These are phyloP conservation scores for Eospalax fontanierii DNA, from an alignment of 2,797 vertebrate species.

Conservation along the genomic window DNA sequence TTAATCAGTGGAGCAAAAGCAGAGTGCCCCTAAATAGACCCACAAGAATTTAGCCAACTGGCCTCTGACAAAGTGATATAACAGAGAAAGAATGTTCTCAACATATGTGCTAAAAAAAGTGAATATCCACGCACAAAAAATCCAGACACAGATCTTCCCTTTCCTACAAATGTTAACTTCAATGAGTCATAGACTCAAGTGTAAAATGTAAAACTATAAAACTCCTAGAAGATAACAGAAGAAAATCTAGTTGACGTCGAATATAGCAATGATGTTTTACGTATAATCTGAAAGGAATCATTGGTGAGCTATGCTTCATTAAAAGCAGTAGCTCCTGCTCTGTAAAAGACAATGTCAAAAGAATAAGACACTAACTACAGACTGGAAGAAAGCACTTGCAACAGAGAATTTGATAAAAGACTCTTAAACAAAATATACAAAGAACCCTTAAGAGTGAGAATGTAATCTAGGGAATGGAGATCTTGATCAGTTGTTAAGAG, in stretches of 20 bases:
- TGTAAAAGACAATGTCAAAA: neutral
- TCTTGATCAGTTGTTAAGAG: no score
- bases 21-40: neutral
- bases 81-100: neutral
- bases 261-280: neutral
- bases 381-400: conserved; percentile 9
- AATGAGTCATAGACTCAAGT: neutral
- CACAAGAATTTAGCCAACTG: neutral
- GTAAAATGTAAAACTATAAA: neutral
- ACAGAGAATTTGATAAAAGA: neutral
- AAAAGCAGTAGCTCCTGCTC: neutral
- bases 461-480: neutral
- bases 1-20: neutral
- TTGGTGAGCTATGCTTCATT: neutral
- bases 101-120: neutral
- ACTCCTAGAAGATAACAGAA: neutral
- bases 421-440: neutral
- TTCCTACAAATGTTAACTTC: neutral
- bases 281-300: neutral
- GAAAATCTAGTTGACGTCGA: neutral
- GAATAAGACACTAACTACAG: neutral
- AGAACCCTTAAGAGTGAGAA: conserved; percentile 18
- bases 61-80: neutral
- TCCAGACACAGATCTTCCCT: neutral
- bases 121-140: neutral